Evolutionary conservation across 2,888 invertebrate genomes (phyloP).

Genomic region (Napeogenes sylphis): DNA sequence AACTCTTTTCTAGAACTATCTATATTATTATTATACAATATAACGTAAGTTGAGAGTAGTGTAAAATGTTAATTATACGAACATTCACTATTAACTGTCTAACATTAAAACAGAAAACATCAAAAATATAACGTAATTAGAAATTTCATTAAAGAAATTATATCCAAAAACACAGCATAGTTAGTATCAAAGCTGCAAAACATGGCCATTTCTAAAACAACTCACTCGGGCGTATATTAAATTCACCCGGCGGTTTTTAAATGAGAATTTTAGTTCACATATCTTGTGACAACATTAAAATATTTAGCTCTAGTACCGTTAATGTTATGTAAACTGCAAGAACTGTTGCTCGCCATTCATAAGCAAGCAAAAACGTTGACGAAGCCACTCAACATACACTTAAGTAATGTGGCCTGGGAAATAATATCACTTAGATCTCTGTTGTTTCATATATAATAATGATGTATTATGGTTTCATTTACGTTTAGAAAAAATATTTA

Average conservation of each 20-base stretch:
- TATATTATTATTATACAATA: background rate
- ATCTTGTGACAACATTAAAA: conserved; percentile 18
- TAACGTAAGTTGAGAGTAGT: no score
- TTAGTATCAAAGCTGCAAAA: conserved; percentile 1
- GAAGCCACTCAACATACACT: conserved; percentile 4
- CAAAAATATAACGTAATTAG: background rate
- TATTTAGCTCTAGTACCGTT: conserved; percentile 15
- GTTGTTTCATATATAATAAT: conserved; percentile 1
- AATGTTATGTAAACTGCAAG: conserved; percentile 12
- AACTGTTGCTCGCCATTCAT: conserved; percentile 9
- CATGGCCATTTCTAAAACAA: conserved; percentile 12
- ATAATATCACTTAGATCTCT: background rate
- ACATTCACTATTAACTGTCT: no score
- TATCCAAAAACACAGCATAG: conserved; percentile 1
- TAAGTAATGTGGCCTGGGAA: background rate
- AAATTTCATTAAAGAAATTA: conserved; percentile 5
- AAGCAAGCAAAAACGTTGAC: conserved; percentile 8
- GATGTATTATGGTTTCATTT: background rate
- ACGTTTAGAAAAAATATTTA: background rate
- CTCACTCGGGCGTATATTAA: conserved; percentile 15
- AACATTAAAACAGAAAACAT: no score
- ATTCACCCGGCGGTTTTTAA: conserved; percentile 16
- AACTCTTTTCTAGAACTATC: background rate
- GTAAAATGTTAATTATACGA: no score
- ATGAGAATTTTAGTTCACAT: conserved; percentile 12